A percentile compares a stretch with the other conserved stretches of the same genome.
Conservation (phyloP, 2,797 vertebrate genomes). For the Poeciliopsis paucimaculata region DNA sequence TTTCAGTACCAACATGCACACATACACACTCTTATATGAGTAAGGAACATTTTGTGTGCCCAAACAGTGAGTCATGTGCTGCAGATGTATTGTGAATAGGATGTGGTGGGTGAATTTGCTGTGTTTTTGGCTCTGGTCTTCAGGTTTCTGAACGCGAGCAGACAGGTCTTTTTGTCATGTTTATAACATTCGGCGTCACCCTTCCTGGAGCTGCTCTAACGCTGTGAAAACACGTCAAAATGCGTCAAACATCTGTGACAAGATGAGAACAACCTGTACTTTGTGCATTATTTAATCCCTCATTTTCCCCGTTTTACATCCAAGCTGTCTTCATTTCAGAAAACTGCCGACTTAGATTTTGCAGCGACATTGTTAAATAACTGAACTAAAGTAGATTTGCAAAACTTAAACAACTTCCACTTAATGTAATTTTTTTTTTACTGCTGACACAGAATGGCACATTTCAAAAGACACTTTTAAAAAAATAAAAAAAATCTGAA, state of each 20-base stretch:
- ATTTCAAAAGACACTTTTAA: constrained; percentile 11
- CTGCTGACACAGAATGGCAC: constrained; percentile 50
- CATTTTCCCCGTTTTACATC: constrained; percentile 24
- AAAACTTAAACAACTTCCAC: constrained; percentile 32
- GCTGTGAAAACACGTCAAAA: constrained; percentile 20
- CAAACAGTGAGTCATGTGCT: constrained; percentile 32
- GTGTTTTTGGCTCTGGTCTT: constrained; percentile 25
- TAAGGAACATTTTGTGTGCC: constrained; percentile 17
- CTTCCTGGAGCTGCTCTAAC: constrained; percentile 11
- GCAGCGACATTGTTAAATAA: constrained; percentile 47
- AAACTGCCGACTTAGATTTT: constrained; percentile 26
- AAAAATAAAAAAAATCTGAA: not conserved
- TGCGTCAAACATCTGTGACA: constrained; percentile 22
- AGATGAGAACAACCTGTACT: constrained; percentile 2
- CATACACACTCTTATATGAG: constrained; percentile 14
- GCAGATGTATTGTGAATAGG: constrained; percentile 27
- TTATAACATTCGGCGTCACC: not conserved
- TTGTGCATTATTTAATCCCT: constrained; percentile 17
- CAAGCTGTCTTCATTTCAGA: constrained; percentile 28
- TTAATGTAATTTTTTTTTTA: constrained; percentile 41
- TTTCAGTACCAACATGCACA: constrained; percentile 7
- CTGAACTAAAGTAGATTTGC: constrained; percentile 21
- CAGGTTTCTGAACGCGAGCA: constrained; percentile 25
- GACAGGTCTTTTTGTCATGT: constrained; percentile 4
- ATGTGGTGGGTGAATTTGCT: constrained; percentile 49